These are phyloP conservation scores for Linnaemya vulpina DNA, from an alignment of 2,888 invertebrate genomes.

Conservation along the genomic window DNA sequence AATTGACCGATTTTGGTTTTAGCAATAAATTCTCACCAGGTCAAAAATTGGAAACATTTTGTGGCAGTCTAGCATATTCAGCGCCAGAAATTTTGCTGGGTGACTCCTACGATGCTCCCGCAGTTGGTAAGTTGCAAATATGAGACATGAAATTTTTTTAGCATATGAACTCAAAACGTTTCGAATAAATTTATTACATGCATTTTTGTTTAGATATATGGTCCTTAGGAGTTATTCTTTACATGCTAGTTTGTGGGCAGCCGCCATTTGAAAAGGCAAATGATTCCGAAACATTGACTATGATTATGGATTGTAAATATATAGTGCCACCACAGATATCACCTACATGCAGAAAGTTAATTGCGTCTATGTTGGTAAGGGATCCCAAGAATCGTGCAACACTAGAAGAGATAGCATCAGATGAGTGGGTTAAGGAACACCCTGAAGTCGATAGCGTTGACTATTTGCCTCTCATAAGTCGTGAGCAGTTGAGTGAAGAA, in stretches of 20 bases:
- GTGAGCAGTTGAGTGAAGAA: constrained; percentile 94
- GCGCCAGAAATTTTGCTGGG: constrained; percentile 99
- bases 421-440: constrained; percentile 90
- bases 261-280: constrained; percentile 99
- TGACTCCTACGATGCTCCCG: constrained; percentile 99
- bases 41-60: constrained; percentile 98
- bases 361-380: constrained; percentile 95
- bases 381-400: constrained; percentile 96
- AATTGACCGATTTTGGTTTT: constrained; percentile 98
- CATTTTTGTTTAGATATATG: constrained; percentile 95
- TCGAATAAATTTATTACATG: no score
- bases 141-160: no score
- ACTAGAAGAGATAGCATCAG: constrained; percentile 92
- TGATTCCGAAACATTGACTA: constrained; percentile 99
- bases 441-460: constrained; percentile 83
- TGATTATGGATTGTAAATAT: constrained; percentile 99
- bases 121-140: constrained; percentile 90
- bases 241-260: constrained; percentile 98
- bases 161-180: no score
- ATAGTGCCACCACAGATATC: constrained; percentile 95
- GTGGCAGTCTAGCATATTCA: constrained; percentile 99
- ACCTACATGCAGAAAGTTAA: constrained; percentile 93
- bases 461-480: constrained; percentile 92
- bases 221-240: constrained; percentile 99
- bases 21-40: constrained; percentile 98